These are phyloP conservation scores for Drosophila pectinifera DNA, from an alignment of 1,140 invertebrate species.

Conservation along the genomic window DNA sequence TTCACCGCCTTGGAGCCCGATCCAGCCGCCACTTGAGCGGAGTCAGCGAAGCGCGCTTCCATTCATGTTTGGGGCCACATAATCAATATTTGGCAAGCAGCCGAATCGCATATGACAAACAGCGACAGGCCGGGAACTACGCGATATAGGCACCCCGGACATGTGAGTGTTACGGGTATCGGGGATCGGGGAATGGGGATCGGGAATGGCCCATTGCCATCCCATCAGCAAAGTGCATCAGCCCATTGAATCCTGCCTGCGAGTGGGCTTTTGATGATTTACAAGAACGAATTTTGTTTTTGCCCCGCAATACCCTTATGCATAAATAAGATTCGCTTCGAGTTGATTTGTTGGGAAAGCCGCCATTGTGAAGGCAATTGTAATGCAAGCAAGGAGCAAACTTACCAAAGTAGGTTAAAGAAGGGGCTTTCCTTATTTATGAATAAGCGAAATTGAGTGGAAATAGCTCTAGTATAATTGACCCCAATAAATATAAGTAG, in stretches of 20 bases:
- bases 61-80: conserved; percentile 77
- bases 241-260: conserved; percentile 42
- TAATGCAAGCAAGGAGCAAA: background rate
- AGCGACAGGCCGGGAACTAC: conserved; percentile 65
- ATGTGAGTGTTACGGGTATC: conserved; percentile 16
- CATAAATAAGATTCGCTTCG: conserved; percentile 30
- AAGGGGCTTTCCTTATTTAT: conserved; percentile 1
- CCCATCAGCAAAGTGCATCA: conserved; percentile 61
- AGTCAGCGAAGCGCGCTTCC: conserved; percentile 75
- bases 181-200: conserved; percentile 19
- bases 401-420: background rate
- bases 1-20: background rate
- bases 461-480: no score
- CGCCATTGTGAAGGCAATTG: conserved; percentile 1
- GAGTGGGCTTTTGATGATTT: conserved; percentile 68
- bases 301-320: conserved; percentile 24
- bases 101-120: conserved; percentile 82
- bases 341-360: conserved; percentile 20
- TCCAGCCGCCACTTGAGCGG: conserved; percentile 38
- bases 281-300: conserved; percentile 55
- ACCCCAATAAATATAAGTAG: no score
- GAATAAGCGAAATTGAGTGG: background rate
- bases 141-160: conserved; percentile 27
- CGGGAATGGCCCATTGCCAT: conserved; percentile 32
- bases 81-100: conserved; percentile 81